A percentile compares a stretch with the other conserved stretches of the same genome.
These are phyloP conservation scores for Melipona bicolor DNA, from an alignment of 2,888 invertebrate species.

Conservation along the genomic window DNA sequence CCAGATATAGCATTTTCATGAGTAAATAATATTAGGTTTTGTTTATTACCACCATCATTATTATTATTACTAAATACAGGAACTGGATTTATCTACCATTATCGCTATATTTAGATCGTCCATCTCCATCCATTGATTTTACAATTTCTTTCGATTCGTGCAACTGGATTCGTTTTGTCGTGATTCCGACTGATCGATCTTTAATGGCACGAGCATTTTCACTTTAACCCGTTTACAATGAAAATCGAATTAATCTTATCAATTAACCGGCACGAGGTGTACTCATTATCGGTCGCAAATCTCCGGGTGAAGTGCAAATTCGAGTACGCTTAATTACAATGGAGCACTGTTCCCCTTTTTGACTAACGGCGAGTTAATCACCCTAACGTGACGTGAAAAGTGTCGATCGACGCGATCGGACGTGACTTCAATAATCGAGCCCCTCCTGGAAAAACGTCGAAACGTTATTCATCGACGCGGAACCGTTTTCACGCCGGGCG, in stretches of 20 bases:
- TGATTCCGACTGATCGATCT: not conserved
- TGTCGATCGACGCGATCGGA: not conserved
- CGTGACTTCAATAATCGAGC: not conserved
- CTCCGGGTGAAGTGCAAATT: conserved; percentile 30
- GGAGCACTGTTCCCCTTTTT: conserved; percentile 5
- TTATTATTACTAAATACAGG: no score
- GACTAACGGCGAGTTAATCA: conserved; percentile 14
- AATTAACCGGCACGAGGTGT: conserved; percentile 4
- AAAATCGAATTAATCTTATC: conserved; percentile 29
- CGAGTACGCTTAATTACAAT: conserved; percentile 34
- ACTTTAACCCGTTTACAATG: not conserved
- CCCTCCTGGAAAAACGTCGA: not conserved
- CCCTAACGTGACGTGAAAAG: not conserved
- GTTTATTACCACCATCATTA: no score
- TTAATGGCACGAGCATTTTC: conserved; percentile 5
- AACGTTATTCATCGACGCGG: not conserved
- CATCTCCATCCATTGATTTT: no score
- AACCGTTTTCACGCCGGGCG: not conserved
- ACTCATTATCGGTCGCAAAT: not conserved
- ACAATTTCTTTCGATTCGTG: no score
- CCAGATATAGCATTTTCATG: no score
- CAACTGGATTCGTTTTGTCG: no score
- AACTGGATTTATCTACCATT: no score
- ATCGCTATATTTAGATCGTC: no score
- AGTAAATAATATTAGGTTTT: no score